Conservation (phyloP, 2,113 vertebrate species). For the Hypanus sabinus region DNA sequence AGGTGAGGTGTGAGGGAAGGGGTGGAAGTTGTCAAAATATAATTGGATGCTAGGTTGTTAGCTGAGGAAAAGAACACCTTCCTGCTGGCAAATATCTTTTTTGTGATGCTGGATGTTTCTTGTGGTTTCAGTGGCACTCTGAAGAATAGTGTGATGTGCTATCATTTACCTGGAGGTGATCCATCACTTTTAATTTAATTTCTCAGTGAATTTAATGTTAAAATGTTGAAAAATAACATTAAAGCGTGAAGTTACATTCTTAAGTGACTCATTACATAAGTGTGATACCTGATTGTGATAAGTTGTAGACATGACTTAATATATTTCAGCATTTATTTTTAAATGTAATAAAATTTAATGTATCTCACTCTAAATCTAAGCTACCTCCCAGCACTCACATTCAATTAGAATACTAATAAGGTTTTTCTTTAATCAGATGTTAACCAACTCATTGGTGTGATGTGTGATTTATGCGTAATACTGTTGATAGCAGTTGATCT, state of each 20-base stretch:
- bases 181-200: constrained; percentile 9
- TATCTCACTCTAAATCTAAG: not conserved
- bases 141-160: not conserved
- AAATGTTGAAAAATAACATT: not conserved
- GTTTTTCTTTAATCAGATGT: not conserved
- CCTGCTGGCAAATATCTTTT: not conserved
- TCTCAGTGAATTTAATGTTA: not conserved
- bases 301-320: not conserved
- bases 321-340: not conserved
- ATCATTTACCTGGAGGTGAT: not conserved
- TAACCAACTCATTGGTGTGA: not conserved
- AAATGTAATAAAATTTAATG: not conserved
- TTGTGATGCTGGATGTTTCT: not conserved
- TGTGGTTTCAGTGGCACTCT: not conserved
- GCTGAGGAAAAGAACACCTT: not conserved
- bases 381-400: not conserved
- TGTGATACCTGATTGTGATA: not conserved
- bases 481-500: not conserved
- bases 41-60: not conserved
- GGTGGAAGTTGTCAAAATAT: not conserved
- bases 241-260: not conserved
- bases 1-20: not conserved
- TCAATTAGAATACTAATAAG: not conserved
- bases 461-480: not conserved
- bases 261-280: not conserved